A percentile compares a stretch with the other conserved stretches of the same genome.
These are phyloP conservation scores for Cataglyphis altisquamis DNA, from an alignment of 2,888 invertebrate species.

Conservation along the genomic window DNA sequence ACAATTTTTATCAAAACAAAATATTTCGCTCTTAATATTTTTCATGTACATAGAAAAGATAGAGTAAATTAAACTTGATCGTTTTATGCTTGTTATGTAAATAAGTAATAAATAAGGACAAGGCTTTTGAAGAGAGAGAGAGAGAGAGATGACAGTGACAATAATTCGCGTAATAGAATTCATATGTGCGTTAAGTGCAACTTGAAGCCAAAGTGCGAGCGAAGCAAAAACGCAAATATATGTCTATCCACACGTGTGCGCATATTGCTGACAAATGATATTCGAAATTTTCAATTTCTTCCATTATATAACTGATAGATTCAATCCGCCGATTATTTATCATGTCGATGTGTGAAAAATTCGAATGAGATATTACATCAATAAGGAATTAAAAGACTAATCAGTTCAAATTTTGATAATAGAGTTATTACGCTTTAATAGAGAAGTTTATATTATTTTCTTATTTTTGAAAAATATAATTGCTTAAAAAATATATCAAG, in stretches of 20 bases:
- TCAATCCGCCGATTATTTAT: constrained; percentile 4
- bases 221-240: constrained; percentile 24
- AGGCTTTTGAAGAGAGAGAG: neutral
- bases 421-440: neutral
- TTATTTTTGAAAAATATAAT: neutral
- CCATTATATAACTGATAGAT: constrained; percentile 8
- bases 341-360: neutral
- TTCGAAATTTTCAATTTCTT: constrained; percentile 43
- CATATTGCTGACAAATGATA: constrained; percentile 35
- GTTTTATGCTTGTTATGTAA: neutral
- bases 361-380: neutral
- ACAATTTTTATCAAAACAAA: neutral
- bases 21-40: constrained; percentile 5
- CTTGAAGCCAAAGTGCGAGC: constrained; percentile 30
- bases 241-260: constrained; percentile 7
- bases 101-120: neutral
- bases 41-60: too few relatives aligned
- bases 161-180: constrained; percentile 3
- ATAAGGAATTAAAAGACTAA: constrained; percentile 3
- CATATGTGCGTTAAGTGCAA: constrained; percentile 20
- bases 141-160: neutral
- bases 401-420: neutral
- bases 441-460: neutral
- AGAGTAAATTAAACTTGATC: neutral
- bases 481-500: neutral